A percentile compares a stretch with the other conserved stretches of the same genome.
These are phyloP conservation scores for Daubentonia madagascariensis DNA, from an alignment of 2,113 vertebrate species.

Conservation along the genomic window DNA sequence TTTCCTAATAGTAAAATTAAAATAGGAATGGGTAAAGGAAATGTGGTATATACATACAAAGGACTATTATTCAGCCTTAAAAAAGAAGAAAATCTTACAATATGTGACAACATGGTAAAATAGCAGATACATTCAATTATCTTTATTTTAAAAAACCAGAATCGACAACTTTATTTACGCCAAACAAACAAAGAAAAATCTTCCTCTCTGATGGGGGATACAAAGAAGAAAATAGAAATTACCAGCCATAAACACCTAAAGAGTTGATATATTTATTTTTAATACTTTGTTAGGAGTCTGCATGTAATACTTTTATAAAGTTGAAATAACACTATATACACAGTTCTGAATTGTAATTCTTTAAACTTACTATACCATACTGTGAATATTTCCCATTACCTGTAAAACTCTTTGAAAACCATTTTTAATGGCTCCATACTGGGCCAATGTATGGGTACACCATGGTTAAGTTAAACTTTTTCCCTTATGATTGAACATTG, in stretches of 20 bases:
- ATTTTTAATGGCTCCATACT: neutral
- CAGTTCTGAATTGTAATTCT: neutral
- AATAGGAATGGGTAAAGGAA: neutral
- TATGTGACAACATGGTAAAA: neutral
- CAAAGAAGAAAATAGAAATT: slow-evolving; percentile 20
- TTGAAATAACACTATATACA: neutral
- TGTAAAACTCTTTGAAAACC: neutral
- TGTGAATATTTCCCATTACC: neutral
- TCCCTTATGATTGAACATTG: neutral
- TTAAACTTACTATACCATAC: neutral
- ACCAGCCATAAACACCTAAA: neutral
- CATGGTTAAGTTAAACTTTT: neutral
- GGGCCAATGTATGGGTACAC: neutral
- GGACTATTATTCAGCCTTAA: neutral
- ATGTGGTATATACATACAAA: neutral
- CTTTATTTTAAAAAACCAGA: neutral
- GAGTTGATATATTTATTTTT: neutral
- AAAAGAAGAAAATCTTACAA: neutral
- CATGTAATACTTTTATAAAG: neutral
- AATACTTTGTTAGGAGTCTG: slow-evolving; percentile 11
- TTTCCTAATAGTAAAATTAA: slow-evolving; percentile 16
- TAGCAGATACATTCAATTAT: neutral
- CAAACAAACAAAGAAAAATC: neutral
- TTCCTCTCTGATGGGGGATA: neutral
- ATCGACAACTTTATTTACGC: neutral